Conservation (phyloP, 1,140 invertebrate genomes). For the Acromyrmex echinatior region DNA sequence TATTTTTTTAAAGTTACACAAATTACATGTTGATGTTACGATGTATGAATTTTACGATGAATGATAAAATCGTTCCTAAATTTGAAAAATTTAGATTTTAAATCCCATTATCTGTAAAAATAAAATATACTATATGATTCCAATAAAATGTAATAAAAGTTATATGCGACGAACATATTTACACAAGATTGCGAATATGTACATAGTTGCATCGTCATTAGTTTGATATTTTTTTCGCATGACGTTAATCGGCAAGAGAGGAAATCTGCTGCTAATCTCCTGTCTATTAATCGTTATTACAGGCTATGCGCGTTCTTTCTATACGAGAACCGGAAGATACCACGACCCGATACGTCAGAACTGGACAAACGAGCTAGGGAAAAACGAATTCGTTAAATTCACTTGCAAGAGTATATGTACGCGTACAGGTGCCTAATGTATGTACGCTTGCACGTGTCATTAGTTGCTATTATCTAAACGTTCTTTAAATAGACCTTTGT, state of each 20-base stretch:
- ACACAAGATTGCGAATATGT: neutral
- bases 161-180: neutral
- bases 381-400: conserved; percentile 43
- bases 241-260: conserved; percentile 23
- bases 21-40: neutral
- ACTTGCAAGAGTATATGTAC: neutral
- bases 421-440: conserved; percentile 21
- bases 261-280: conserved; percentile 23
- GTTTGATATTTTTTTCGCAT: neutral
- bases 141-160: neutral
- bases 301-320: conserved; percentile 15
- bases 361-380: conserved; percentile 31
- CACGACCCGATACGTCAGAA: conserved; percentile 13
- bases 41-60: neutral
- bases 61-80: neutral
- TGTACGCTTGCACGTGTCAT: conserved; percentile 6
- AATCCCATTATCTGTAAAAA: neutral
- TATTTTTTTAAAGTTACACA: neutral
- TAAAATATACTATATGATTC: neutral
- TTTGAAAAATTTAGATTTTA: conserved; percentile 5
- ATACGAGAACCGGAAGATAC: conserved; percentile 24
- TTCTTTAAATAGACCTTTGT: conserved; percentile 19
- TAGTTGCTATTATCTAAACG: conserved; percentile 37
- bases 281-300: conserved; percentile 38
- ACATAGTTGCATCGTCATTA: neutral